Percentiles rank a stretch among this genome's conserved stretches.
These are phyloP conservation scores for Haemorhous mexicanus DNA, from an alignment of 2,113 vertebrate genomes.

Conservation along the genomic window DNA sequence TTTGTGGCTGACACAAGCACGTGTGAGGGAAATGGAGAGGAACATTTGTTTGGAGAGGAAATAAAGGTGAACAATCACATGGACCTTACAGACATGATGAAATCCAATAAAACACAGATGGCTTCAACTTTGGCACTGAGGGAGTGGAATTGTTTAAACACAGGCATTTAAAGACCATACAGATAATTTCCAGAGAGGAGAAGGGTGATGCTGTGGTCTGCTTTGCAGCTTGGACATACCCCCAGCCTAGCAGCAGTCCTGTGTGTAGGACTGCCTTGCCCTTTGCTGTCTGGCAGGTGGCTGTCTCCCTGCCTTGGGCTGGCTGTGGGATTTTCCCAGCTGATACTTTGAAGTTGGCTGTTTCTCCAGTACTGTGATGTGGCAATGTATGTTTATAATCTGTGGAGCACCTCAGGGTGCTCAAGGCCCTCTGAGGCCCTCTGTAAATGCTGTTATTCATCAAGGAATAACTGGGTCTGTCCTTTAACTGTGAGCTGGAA, in stretches of 20 bases:
- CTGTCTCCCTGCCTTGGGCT: background rate
- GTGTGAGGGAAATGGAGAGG: background rate
- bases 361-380: background rate
- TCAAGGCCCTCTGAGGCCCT: background rate
- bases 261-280: background rate
- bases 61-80: background rate
- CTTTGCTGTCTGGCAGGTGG: background rate
- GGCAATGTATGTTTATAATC: background rate
- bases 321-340: background rate
- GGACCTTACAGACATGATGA: background rate
- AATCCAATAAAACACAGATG: background rate
- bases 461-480: background rate
- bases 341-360: background rate
- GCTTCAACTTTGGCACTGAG: background rate
- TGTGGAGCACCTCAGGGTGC: slow-evolving; percentile 29
- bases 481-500: background rate
- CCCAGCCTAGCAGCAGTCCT: background rate
- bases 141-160: background rate
- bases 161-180: background rate
- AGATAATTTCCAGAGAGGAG: background rate
- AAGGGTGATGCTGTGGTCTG: background rate
- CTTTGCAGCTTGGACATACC: background rate
- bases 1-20: background rate
- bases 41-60: background rate
- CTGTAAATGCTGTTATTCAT: slow-evolving; percentile 30